Evolutionary conservation across 2,113 vertebrate species (phyloP).

Genomic region (Equus przewalskii): DNA sequence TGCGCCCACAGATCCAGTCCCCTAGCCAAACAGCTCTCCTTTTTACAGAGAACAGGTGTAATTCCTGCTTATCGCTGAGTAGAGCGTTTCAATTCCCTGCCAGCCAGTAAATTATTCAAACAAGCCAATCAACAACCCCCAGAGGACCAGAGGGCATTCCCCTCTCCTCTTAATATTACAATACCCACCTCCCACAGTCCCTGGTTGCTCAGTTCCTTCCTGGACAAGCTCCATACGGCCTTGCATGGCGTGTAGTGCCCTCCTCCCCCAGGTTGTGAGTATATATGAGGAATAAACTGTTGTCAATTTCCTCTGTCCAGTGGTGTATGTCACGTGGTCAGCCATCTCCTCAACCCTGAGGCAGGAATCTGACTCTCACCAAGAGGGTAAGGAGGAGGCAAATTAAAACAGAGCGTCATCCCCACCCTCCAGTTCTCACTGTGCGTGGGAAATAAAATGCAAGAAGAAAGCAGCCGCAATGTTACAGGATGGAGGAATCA

Average conservation of each 20-base stretch:
- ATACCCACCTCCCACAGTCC: background rate
- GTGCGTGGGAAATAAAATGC: background rate
- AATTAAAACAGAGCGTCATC: background rate
- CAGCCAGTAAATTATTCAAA: background rate
- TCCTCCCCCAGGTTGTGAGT: background rate
- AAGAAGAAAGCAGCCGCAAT: background rate
- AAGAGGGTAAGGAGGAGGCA: background rate
- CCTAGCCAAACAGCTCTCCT: background rate
- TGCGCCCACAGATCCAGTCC: background rate
- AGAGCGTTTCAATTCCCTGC: background rate
- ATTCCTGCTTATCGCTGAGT: background rate
- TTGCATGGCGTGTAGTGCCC: too few species aligned
- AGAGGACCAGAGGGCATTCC: rapidly evolving
- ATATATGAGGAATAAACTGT: background rate
- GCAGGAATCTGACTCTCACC: background rate
- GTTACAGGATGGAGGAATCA: background rate
- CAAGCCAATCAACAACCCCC: background rate
- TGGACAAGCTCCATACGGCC: too few species aligned
- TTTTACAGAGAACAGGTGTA: background rate
- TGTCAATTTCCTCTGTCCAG: background rate
- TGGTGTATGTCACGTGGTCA: background rate
- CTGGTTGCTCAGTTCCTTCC: background rate
- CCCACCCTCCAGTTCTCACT: background rate
- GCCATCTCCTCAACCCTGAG: background rate
- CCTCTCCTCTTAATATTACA: background rate